phyloP scores from a whole-genome alignment of 2,797 vertebrate genomes.

The Hydrocynus forskahlii region DNA sequence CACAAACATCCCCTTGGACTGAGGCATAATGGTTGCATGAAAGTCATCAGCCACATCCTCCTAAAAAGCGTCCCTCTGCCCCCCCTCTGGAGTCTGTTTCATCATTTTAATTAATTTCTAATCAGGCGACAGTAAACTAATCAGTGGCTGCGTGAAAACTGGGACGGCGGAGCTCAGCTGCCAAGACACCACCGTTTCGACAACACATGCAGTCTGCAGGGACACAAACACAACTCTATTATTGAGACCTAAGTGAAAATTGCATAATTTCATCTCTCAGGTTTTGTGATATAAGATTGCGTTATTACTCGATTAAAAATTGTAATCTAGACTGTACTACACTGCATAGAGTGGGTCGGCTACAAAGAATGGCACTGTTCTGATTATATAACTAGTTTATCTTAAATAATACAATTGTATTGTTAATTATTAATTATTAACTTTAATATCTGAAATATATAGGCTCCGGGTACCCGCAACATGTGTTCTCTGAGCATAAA shows the following conservation, averaged over 20 bases:
- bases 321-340: not conserved
- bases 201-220: slow-evolving; percentile 22
- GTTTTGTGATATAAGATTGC: not conserved
- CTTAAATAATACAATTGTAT: not conserved
- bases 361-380: not conserved
- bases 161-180: slow-evolving; percentile 74
- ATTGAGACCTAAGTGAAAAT: slow-evolving; percentile 4
- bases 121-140: slow-evolving; percentile 94
- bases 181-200: slow-evolving; percentile 35
- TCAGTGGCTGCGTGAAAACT: slow-evolving; percentile 86
- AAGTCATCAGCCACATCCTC: slow-evolving; percentile 57
- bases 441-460: not conserved
- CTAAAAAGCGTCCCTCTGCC: slow-evolving; percentile 72
- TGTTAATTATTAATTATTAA: not conserved
- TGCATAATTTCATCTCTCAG: not conserved
- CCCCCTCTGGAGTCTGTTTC: slow-evolving; percentile 88
- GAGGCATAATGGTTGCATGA: slow-evolving; percentile 56
- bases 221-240: slow-evolving; percentile 39
- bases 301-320: not conserved
- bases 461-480: too few relatives aligned
- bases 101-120: slow-evolving; percentile 93
- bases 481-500: not conserved
- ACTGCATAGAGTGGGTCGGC: not conserved
- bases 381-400: not conserved
- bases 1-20: slow-evolving; percentile 57